Conservation (phyloP, 2,888 invertebrate genomes). For the Leptura quadrifasciata region DNA sequence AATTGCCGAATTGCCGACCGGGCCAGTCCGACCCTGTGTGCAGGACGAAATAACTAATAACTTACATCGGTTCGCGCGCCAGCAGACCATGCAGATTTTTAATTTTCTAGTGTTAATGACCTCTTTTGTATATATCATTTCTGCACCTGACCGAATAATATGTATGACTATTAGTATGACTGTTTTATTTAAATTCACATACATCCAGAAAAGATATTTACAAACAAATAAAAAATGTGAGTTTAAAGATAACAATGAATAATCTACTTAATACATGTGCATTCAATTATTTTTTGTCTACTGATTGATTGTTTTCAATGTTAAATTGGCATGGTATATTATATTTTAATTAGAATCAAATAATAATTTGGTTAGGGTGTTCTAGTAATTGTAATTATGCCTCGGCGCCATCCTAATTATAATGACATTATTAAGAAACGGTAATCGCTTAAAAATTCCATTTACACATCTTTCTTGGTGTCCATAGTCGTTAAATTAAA, state of each 20-base stretch:
- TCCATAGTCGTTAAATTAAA: too few species aligned
- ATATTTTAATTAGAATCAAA: too few species aligned
- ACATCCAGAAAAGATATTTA: neutral
- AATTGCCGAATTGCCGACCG: too few species aligned
- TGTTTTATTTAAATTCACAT: neutral
- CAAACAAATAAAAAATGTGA: neutral
- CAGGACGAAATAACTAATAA: too few species aligned
- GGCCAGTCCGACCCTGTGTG: too few species aligned
- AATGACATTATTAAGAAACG: too few species aligned
- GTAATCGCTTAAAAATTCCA: too few species aligned
- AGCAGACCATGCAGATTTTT: neutral
- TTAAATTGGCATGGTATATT: neutral
- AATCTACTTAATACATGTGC: constrained; percentile 7
- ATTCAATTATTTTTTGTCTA: neutral
- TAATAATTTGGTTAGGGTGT: too few species aligned
- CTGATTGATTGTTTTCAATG: neutral
- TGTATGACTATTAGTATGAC: neutral
- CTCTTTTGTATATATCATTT: neutral
- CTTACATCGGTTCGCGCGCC: neutral
- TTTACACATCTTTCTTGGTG: too few species aligned
- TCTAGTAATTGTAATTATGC: too few species aligned
- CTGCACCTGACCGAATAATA: neutral
- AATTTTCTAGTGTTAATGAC: neutral
- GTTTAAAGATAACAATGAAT: neutral
- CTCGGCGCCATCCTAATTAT: too few species aligned